Evolutionary conservation across 2,888 invertebrate genomes (phyloP).

Genomic region (Steinernema carpocapsae): DNA sequence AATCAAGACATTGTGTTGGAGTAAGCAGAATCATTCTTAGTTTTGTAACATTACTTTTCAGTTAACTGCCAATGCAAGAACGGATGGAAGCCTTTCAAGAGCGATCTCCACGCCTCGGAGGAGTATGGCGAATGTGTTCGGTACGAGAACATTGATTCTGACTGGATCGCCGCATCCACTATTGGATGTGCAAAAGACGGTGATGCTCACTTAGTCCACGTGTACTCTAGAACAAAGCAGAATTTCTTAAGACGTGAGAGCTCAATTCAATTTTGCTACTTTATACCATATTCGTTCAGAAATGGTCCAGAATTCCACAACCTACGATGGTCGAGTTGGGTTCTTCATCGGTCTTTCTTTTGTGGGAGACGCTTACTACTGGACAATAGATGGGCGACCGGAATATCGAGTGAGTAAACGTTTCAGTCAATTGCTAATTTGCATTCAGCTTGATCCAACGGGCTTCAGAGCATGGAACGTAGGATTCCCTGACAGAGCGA

Average conservation of each 20-base stretch:
- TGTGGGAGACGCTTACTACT: not conserved
- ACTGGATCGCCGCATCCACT: not conserved
- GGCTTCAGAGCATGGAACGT: not conserved
- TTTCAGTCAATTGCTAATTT: too few species aligned
- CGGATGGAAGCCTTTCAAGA: not conserved
- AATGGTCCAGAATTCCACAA: not conserved
- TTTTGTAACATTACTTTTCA: not conserved
- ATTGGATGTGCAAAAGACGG: not conserved
- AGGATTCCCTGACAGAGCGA: not conserved
- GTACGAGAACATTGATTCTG: not conserved
- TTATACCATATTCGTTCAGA: not conserved
- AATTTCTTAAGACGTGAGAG: not conserved
- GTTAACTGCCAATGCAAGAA: conserved; percentile 8
- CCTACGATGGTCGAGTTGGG: not conserved
- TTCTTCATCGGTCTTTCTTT: not conserved
- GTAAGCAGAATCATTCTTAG: not conserved
- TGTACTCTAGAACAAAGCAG: not conserved
- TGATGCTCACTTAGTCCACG: not conserved
- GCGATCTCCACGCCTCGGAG: not conserved
- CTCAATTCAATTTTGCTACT: not conserved
- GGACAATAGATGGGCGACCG: too few species aligned
- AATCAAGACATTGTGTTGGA: not conserved
- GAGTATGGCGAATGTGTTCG: not conserved
- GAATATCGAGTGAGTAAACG: too few species aligned
- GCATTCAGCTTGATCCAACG: too few species aligned